Base-by-base conservation (phyloP, 2,113 vertebrate species). In the Pseudopipra pipra region DNA sequence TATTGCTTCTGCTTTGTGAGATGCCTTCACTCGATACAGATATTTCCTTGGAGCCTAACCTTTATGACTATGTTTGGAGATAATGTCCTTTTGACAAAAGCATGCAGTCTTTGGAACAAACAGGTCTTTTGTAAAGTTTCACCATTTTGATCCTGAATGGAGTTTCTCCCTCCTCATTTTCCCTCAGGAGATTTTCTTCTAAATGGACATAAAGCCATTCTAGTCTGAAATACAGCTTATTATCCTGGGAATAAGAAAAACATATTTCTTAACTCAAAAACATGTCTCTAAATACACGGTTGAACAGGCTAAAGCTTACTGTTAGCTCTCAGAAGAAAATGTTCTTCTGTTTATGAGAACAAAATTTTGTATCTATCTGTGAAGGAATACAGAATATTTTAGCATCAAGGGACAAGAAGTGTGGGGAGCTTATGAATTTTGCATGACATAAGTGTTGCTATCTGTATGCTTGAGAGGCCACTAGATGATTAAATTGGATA, bases 161-260 rank as follows among this genome's bases (percentile, higher is more conserved):
- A 85, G 65, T 70, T 96, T 96, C 91, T 92, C 79, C 43, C 68
- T 91, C 76, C 85, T 95, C 70, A 72, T 97, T 96, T 96, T 92
- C 73, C 96, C 89, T 94, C 70, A 68, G 82, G 89, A 93, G 52
- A 95, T 97, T 97, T 96, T 92, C 77, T 97, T 96, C 72, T 96
- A 96, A 97, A 97, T 90, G 97, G 96, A 97, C 91, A 96, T 62
- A 92, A 96, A 97, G 84, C 52, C 85, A 95, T 83, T 97, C 75
- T 93, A 95, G 37, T 96, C 76, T 96, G 92, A 98, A 97, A 95
- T 96, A 96, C 88, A 95, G 70, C 31, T 90, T 95, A 83, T 94
- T 86, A 77, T 87, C 92, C 85, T 73, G 82, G 74, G 85, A 96
- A 95, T 94, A 94, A 89, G 92, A 90, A 97, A 96, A 93, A 65